Conservation (phyloP, 1,140 invertebrate genomes). For the Diabrotica undecimpunctata region DNA sequence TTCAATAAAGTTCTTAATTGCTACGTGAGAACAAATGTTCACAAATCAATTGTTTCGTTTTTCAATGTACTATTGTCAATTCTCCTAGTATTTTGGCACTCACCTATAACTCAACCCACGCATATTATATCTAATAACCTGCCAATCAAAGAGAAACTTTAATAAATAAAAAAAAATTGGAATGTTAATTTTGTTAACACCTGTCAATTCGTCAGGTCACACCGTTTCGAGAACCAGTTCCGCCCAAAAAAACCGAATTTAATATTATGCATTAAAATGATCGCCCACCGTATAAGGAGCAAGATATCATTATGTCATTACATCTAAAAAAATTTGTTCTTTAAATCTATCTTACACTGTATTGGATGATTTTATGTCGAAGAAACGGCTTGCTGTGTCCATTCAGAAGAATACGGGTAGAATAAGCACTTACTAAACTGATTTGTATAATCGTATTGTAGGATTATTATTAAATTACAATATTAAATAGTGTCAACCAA, state of each 20-base stretch:
- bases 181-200: background rate
- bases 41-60: no score
- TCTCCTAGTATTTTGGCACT: background rate
- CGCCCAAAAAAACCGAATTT: background rate
- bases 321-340: background rate
- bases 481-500: no score
- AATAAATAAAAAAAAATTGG: background rate
- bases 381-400: no score
- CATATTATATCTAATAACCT: background rate
- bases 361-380: background rate
- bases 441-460: no score
- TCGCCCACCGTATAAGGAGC: background rate
- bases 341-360: background rate
- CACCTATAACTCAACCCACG: background rate
- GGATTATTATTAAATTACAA: no score
- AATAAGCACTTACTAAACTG: no score
- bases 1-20: no score
- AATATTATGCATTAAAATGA: background rate
- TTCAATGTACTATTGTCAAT: no score
- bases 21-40: no score
- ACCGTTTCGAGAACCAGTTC: background rate
- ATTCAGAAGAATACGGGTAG: no score
- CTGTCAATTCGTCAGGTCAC: background rate
- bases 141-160: background rate
- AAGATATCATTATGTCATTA: constrained; percentile 3